Conservation (phyloP, 2,888 invertebrate genomes). For the Clanis bilineata region DNA sequence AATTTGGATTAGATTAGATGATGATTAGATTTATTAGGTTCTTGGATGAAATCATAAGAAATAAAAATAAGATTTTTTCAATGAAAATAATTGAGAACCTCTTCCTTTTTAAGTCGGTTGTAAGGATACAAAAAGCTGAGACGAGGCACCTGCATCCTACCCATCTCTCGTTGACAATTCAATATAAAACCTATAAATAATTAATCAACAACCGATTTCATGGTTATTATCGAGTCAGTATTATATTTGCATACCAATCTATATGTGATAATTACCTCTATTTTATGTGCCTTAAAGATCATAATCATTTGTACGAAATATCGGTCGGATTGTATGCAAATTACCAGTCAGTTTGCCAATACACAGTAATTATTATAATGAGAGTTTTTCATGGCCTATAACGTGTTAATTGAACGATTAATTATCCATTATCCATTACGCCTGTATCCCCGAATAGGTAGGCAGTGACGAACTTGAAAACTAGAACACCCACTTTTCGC, state of each 20-base stretch:
- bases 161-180: neutral
- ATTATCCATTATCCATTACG: too few species aligned
- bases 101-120: too few species aligned
- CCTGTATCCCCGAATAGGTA: too few species aligned
- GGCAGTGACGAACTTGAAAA: too few species aligned
- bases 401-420: conserved; percentile 39
- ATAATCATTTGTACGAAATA: conserved; percentile 18
- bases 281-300: neutral
- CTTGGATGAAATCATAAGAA: too few species aligned
- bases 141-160: neutral
- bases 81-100: too few species aligned
- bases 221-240: conserved; percentile 20
- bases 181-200: conserved; percentile 10
- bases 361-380: conserved; percentile 41
- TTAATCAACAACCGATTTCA: conserved; percentile 30
- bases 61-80: too few species aligned
- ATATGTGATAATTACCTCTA: neutral
- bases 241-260: conserved; percentile 1
- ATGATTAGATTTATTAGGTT: too few species aligned
- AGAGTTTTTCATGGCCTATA: conserved; percentile 34
- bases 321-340: conserved; percentile 42
- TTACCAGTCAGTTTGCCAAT: conserved; percentile 33
- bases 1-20: too few species aligned
- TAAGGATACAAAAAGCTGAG: too few species aligned
- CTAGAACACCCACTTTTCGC: too few species aligned